Base-by-base conservation (phyloP, 2,888 invertebrate genomes). In the Heteropelma amictum region DNA sequence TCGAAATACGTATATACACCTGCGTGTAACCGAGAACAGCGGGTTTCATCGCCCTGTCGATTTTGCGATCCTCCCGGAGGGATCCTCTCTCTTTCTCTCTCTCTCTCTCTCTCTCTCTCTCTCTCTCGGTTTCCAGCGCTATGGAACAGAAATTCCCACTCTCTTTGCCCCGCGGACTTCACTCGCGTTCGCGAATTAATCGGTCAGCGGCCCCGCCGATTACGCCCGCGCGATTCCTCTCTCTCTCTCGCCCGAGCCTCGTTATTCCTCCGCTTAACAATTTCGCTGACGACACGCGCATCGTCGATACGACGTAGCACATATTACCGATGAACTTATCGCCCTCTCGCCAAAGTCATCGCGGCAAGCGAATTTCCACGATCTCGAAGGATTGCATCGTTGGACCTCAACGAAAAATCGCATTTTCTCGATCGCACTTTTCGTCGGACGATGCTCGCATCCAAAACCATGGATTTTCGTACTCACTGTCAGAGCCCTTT, bases 151-250 rank as follows among this genome's bases (percentile, higher is more conserved):
- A 58, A 56, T 26, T 28, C 23, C 21, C 49, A 8, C 51, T 40
- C 40, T 49, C 49, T n/a, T 45, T 21, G 8, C 47, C 28, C 19
- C 49, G 26, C 28, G 53, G 53, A 56, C 47, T 64, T 58, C 47
- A 35, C 70, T 56, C 63, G 65, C 64, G 40, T 64, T 72, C 28
- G 53, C 72, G 65, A 70, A 72, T 75, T 75, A 70, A 72, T 77
- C 75, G 77, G 64, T 75, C 77, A 69, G 58, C 67, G 70, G 69
- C 72, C 74, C 63, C 69, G 73, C 76, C 76, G 53, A 49, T 28
- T 35, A 47, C 73, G 49, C 70, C 51, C 61, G 33, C 56, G 40
- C 67, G 72, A 72, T 58, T 51, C 30, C 64, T 42, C 69, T 69
- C 58, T 42, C 64, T 58, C 54, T 35, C 14, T 77, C 72, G 40